Base-by-base conservation (phyloP, 1,140 invertebrate species). In the Cephus cinctus region DNA sequence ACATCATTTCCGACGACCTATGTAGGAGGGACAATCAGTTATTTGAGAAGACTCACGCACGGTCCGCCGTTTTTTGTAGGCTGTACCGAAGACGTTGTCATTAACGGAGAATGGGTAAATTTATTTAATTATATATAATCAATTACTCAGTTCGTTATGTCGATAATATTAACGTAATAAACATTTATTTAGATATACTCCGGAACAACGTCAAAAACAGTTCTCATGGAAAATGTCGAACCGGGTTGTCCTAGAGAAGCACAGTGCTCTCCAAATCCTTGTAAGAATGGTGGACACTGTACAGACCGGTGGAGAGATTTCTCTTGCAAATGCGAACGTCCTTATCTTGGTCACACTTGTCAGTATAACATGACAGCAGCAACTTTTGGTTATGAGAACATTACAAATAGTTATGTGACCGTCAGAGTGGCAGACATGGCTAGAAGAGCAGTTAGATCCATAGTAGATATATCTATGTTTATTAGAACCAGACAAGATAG, bases 401-500 rank as follows among this genome's bases (percentile, higher is more conserved):
- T 85, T 0, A 83, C 77, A 0, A 86, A 87, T 51, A 76, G 79
- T n/a, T 80, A 88, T 47, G 89, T 89, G 11, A 80, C 77, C 0
- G 90, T 94, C 8, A 76, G 74, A 27, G 87, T 92, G 12, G 77
- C 80, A 0, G 83, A 85, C 49, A 68, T 77, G 23, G 85, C 88
- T 1, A 81, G 85, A 18, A 72, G 83, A 20, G 82, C 84, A 1
- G 86, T 94, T 25, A 80, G 86, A 43, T 85, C 82, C 20, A 86
- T 90, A 34, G 83, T 95, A 19, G 90, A 96, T 65, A 87, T 97
- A 30, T 94, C 92, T 2, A 93, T 98, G 86, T 94, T 97, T 67
- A 85, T 96, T 34, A 79, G 90, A 21, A 97, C 94, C 0, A 78
- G 92, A 31, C 85, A 95, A 68, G 77, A 83, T 3, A 79, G 82